Percentiles rank a stretch among this genome's conserved stretches.
Evolutionary conservation across 2,888 invertebrate genomes (phyloP).

Genomic region (Galeruca laticollis): DNA sequence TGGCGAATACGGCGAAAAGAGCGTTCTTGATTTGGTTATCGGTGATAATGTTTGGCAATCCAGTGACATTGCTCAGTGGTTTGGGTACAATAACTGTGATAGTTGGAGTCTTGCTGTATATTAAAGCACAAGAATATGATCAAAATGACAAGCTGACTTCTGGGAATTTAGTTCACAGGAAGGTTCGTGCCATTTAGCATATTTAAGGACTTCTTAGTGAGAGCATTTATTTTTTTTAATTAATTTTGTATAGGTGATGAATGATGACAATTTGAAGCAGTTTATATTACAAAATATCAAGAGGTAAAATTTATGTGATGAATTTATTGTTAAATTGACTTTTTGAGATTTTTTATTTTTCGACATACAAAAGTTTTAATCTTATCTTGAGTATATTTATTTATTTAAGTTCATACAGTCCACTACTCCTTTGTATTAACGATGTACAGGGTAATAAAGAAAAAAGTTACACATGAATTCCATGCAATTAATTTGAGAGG

Average conservation of each 20-base stretch:
- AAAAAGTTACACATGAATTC: no score
- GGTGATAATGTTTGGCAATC: constrained; percentile 80
- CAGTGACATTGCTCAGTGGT: constrained; percentile 79
- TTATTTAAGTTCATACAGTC: no score
- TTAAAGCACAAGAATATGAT: constrained; percentile 77
- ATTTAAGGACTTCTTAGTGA: constrained; percentile 24
- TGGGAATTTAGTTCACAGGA: constrained; percentile 62
- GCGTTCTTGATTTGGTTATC: constrained; percentile 84
- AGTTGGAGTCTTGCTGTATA: constrained; percentile 79
- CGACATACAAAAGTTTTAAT: no score
- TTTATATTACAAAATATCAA: no score
- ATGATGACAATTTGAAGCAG: neutral
- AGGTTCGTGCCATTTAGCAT: constrained; percentile 64
- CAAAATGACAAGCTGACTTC: constrained; percentile 67
- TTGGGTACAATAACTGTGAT: constrained; percentile 79
- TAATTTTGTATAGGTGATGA: neutral
- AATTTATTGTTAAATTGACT: no score
- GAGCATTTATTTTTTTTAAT: neutral
- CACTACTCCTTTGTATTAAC: no score
- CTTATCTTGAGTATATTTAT: no score
- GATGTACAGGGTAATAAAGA: no score
- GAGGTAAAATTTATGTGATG: no score
- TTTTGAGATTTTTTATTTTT: no score
- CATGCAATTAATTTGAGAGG: no score
- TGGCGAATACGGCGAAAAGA: constrained; percentile 83